Base-by-base conservation (phyloP, 2,113 vertebrate genomes). In the Eptesicus fuscus region DNA sequence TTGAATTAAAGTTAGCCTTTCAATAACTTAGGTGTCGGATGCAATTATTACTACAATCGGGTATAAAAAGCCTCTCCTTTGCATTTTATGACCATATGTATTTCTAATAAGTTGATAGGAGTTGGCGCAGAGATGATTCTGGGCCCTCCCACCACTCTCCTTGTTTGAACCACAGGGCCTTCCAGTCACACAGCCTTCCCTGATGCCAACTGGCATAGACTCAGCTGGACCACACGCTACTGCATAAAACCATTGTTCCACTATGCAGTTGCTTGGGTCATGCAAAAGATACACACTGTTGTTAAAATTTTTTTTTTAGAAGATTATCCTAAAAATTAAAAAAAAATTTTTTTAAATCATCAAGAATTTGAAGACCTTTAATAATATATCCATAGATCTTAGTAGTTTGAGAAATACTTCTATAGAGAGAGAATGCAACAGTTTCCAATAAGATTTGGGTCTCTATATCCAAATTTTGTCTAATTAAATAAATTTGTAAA, bases 401-500 rank as follows among this genome's bases (percentile, higher is more conserved):
- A 61, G 53, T 80, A 61, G 53, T 80, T 77, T 87, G 40, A 92
- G 22, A 94, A 83, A 56, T 92, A 61, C 16, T 91, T 40, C 70
- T 51, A 10, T 3, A 28, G 59, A 61, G 59, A 69, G 47, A 35
- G 3, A 59, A 59, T 22, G 20, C 44, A 90, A 17, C 40, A 23
- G 71, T 88, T 83, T 71, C 23, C 28, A 51, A 90, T 30, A 65
- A 63, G 37, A 67, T 49, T 71, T 80, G 10, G 25, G 9, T 8
- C 9, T 82, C 69, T 37, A 73, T 73, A 82, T 67, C 20, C 53
- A 93, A 70, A 89, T 83, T 89, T 82, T 30, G 2, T 65, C n/a
- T 91, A 69, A 86, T 90, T 83, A 95, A 89, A 56, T 87, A 70
- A 73, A 70, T 78, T 63, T 77, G 12, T 83, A 82, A 83, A 44